Evolutionary conservation across 2,888 invertebrate species (phyloP), one percentile per base, ranked within the genome.

Genomic region (Protophormia terraenovae): DNA sequence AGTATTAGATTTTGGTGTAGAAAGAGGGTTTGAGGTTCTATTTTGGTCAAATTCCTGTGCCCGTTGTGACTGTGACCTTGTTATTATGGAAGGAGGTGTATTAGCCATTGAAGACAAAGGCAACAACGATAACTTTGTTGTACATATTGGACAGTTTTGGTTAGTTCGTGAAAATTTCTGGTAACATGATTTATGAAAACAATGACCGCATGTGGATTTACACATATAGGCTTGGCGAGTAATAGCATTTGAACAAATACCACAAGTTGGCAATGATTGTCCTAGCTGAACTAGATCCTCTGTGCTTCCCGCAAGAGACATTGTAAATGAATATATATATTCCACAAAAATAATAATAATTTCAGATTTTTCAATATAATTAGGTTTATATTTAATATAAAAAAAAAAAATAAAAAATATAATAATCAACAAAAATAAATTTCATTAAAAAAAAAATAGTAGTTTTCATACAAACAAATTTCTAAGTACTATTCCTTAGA

Each of bases 181-280:
- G 22, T 32, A 69, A 12, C 67, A 50, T 0, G 67, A 47, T 6
- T 69, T 69, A 22, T 69, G 67, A 27, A 69, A 69, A 32, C 12
- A 19, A 7, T 67, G 50, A 1, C 50, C 29, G 50, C 47, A 50
- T 19, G 0, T 32, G 1, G 67, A 19, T 19, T 32, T 67, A 32
- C 19, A 47, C 5, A 50, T 14, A 22, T 67, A 50, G 19, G 47
- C 12, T 2, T 12, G 8, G 27, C 32, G 7, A 6, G 19, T 35
- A 1, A 69, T 69, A 7, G n/a, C 19, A 6, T 41, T 22, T 3
- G 19, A n/a, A n/a, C n/a, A n/a, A n/a, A n/a, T n/a, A n/a, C n/a
- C n/a, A n/a, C n/a, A n/a, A n/a, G n/a, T n/a, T n/a, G n/a, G n/a
- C n/a, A n/a, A n/a, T n/a, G n/a, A n/a, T n/a, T n/a, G n/a, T n/a